Conservation (phyloP, 1,140 invertebrate species). For the Cepaea nemoralis region DNA sequence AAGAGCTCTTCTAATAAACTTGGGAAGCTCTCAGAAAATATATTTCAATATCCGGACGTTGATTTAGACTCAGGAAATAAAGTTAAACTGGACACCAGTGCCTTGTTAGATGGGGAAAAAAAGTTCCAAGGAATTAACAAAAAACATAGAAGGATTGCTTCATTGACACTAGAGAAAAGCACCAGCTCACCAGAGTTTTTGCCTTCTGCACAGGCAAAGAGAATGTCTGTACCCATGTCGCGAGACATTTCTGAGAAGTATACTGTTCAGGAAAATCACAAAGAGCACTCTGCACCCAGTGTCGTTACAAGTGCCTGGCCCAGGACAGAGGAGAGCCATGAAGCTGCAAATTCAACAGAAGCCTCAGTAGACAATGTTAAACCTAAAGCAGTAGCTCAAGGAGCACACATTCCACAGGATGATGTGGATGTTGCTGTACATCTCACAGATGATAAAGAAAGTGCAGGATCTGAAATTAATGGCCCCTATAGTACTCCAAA, state of each 20-base stretch:
- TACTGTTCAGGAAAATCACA: neutral
- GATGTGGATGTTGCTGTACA: neutral
- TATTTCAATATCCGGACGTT: neutral
- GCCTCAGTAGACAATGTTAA: neutral
- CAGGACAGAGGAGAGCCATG: neutral
- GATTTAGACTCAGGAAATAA: neutral
- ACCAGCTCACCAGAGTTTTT: neutral
- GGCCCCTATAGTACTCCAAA: neutral
- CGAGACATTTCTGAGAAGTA: neutral
- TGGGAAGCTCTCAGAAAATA: neutral
- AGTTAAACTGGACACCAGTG: neutral
- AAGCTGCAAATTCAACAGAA: neutral
- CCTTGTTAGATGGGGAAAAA: too few relatives aligned
- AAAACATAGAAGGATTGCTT: too few relatives aligned
- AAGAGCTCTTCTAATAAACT: neutral
- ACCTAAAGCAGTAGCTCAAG: neutral
- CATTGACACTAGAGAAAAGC: neutral
- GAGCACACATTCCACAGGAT: neutral
- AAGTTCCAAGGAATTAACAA: too few relatives aligned
- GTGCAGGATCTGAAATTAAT: neutral
- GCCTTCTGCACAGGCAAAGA: neutral
- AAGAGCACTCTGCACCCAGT: too few relatives aligned
- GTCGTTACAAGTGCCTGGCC: neutral
- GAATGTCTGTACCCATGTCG: neutral
- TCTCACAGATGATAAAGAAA: neutral